Evolutionary conservation across 2,797 vertebrate genomes (phyloP).

Genomic region (Lates japonicus): DNA sequence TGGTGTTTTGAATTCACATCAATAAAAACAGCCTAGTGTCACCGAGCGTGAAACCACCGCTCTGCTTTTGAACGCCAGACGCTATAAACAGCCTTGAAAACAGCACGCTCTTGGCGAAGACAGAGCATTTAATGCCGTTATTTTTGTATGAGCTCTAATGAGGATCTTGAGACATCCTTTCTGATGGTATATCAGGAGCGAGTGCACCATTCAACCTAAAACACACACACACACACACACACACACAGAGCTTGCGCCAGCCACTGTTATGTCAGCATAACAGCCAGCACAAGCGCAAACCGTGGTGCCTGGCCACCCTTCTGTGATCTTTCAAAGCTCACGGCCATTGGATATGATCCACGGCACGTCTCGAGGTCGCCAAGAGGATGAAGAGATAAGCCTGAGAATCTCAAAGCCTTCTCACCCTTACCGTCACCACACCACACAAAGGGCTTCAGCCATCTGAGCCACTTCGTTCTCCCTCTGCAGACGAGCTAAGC

Average conservation of each 20-base stretch:
- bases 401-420: conserved; percentile 72
- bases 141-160: conserved; percentile 68
- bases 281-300: conserved; percentile 43
- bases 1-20: conserved; percentile 1
- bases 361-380: conserved; percentile 65
- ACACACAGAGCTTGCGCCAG: not conserved
- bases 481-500: conserved; percentile 29
- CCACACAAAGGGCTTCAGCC: conserved; percentile 61
- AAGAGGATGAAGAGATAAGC: conserved; percentile 77
- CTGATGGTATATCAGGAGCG: conserved; percentile 53
- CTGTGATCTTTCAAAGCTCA: conserved; percentile 63
- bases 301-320: conserved; percentile 62
- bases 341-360: conserved; percentile 62
- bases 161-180: conserved; percentile 68
- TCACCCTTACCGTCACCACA: too few species aligned
- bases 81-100: conserved; percentile 39
- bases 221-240: too few species aligned
- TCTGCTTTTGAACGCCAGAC: conserved; percentile 7
- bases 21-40: not conserved
- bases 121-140: conserved; percentile 65
- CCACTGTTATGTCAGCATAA: conserved; percentile 38
- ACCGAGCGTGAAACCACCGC: conserved; percentile 2
- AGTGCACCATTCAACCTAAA: conserved; percentile 27
- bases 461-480: conserved; percentile 56
- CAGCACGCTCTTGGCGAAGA: conserved; percentile 30